These are phyloP conservation scores for Drosophila lacertosa DNA, from an alignment of 1,140 invertebrate species.

Conservation along the genomic window DNA sequence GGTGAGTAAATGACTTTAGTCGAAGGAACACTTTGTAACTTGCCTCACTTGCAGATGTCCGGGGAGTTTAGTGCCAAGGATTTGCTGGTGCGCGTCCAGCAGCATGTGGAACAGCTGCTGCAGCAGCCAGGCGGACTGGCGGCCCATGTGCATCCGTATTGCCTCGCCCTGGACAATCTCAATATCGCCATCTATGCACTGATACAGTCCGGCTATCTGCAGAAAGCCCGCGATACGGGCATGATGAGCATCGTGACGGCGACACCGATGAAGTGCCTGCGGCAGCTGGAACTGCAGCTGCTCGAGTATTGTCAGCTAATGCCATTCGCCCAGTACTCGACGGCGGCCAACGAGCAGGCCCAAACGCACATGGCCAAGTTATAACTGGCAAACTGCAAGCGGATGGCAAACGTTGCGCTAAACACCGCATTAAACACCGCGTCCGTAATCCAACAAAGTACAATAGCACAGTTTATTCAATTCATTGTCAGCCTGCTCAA, in stretches of 20 bases:
- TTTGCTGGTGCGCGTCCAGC: conserved; percentile 84
- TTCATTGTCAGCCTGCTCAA: conserved; percentile 69
- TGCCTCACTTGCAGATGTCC: conserved; percentile 59
- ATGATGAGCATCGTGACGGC: conserved; percentile 43
- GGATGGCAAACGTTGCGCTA: conserved; percentile 31
- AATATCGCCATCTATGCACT: conserved; percentile 77
- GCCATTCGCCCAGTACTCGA: conserved; percentile 77
- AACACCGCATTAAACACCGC: conserved; percentile 6
- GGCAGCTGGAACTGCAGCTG: conserved; percentile 60
- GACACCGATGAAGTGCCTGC: conserved; percentile 53
- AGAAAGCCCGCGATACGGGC: conserved; percentile 60
- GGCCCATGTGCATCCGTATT: conserved; percentile 86
- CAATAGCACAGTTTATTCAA: conserved; percentile 66
- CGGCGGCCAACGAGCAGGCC: conserved; percentile 70
- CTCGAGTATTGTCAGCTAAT: conserved; percentile 74
- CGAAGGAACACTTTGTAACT: background rate
- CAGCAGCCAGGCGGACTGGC: conserved; percentile 63
- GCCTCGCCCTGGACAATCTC: conserved; percentile 86
- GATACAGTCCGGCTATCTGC: conserved; percentile 64
- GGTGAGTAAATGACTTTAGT: conserved; percentile 30
- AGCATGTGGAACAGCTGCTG: conserved; percentile 84
- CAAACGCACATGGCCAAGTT: conserved; percentile 74
- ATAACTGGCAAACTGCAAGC: conserved; percentile 77
- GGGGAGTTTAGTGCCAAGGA: conserved; percentile 84
- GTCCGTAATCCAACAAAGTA: conserved; percentile 43